phyloP scores from a whole-genome alignment of 2,888 invertebrate genomes.

The Heliconius hortense region DNA sequence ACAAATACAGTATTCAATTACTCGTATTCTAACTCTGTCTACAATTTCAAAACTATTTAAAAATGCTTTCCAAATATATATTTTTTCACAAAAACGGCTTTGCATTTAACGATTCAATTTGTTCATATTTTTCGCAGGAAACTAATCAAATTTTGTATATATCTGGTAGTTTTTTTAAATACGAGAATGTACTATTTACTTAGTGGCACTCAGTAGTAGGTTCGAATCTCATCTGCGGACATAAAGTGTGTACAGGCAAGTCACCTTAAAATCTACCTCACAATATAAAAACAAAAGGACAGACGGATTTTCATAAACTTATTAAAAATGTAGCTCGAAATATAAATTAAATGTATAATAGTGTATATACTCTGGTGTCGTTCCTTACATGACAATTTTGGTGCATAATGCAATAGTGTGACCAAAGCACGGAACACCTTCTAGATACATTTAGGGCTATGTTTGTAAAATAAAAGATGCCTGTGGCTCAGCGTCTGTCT shows the following conservation, averaged over 20 bases:
- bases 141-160: neutral
- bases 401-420: slow-evolving; percentile 3
- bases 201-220: neutral
- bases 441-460: no score
- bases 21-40: neutral
- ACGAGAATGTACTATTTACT: neutral
- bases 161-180: neutral
- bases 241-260: no score
- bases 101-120: neutral
- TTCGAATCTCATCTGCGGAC: no score
- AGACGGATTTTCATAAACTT: no score
- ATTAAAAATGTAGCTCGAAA: no score
- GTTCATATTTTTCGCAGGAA: neutral
- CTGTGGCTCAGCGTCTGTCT: no score
- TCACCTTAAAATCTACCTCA: no score
- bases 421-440: neutral
- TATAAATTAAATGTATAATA: no score
- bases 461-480: no score
- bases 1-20: neutral
- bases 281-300: no score
- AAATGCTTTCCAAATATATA: neutral
- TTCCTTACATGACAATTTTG: slow-evolving; percentile 1
- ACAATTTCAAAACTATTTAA: neutral
- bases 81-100: neutral
- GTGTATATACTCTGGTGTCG: neutral